Conservation (phyloP, 1,140 invertebrate species). For the Drosophila navojoa region DNA sequence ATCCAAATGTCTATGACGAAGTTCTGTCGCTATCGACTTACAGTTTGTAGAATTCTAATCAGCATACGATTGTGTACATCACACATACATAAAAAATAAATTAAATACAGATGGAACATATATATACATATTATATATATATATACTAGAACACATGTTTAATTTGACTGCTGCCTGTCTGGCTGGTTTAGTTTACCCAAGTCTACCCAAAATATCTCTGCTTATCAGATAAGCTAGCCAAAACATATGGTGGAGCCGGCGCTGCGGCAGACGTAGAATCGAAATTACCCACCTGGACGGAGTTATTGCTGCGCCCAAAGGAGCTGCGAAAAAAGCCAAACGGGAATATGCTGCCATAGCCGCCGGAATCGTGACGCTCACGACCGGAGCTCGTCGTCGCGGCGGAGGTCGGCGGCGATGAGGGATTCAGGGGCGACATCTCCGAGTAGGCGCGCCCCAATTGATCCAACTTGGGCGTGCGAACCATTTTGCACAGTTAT, state of each 20-base stretch:
- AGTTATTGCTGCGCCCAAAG: constrained; percentile 66
- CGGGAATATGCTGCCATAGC: constrained; percentile 80
- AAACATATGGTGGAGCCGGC: constrained; percentile 45
- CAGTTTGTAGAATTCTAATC: constrained; percentile 40
- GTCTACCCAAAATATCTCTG: constrained; percentile 13
- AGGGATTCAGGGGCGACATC: constrained; percentile 78
- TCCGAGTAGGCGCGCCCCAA: constrained; percentile 79
- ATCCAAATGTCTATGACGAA: constrained; percentile 4
- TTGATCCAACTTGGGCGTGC: constrained; percentile 65
- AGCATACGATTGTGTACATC: constrained; percentile 14
- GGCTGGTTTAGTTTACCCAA: constrained; percentile 8
- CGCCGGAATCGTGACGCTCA: constrained; percentile 56
- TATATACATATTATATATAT: constrained; percentile 2
- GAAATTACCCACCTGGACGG: constrained; percentile 66
- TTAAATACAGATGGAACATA: no score
- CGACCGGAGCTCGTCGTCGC: constrained; percentile 48
- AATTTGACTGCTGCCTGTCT: constrained; percentile 20
- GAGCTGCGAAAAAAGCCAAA: constrained; percentile 74
- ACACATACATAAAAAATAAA: constrained; percentile 2
- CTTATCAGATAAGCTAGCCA: constrained; percentile 52
- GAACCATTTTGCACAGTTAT: constrained; percentile 53
- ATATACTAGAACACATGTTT: constrained; percentile 22
- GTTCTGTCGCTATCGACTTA: constrained; percentile 31
- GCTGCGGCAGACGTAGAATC: neutral
- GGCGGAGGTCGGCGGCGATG: constrained; percentile 26